A percentile compares a stretch with the other conserved stretches of the same genome.
These are phyloP conservation scores for Lasaia peninsularis DNA, from an alignment of 1,140 invertebrate genomes.

Conservation along the genomic window DNA sequence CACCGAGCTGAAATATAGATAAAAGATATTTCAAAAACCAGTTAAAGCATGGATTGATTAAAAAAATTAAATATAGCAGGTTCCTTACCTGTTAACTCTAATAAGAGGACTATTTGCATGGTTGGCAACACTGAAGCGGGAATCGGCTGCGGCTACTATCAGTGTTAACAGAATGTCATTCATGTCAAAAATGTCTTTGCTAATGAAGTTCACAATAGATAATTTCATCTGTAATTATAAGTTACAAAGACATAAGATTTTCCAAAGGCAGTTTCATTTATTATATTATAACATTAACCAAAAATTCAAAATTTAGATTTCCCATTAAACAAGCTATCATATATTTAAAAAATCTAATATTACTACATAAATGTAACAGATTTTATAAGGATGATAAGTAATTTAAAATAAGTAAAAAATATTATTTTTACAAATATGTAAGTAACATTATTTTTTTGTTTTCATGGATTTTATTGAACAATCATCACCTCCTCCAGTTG, in stretches of 20 bases:
- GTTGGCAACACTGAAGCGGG: slow-evolving; percentile 88
- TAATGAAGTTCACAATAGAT: slow-evolving; percentile 87
- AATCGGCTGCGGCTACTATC: slow-evolving; percentile 91
- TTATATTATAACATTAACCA: too few relatives aligned
- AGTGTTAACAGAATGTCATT: slow-evolving; percentile 87
- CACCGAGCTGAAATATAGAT: slow-evolving; percentile 80
- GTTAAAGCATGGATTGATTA: neutral
- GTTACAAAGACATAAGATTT: too few relatives aligned
- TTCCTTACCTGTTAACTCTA: slow-evolving; percentile 81
- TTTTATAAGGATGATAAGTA: too few relatives aligned
- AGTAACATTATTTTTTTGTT: neutral
- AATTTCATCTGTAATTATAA: slow-evolving; percentile 69
- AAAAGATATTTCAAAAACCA: slow-evolving; percentile 1
- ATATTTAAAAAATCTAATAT: too few relatives aligned
- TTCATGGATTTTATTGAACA: neutral
- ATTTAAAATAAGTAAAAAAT: too few relatives aligned
- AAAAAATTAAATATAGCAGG: neutral
- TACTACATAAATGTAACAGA: too few relatives aligned
- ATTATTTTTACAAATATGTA: neutral
- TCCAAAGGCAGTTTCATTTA: too few relatives aligned
- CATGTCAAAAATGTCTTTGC: slow-evolving; percentile 85
- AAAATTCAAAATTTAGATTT: too few relatives aligned
- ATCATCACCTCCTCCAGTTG: slow-evolving; percentile 84
- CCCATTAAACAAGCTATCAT: too few relatives aligned
- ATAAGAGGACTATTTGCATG: slow-evolving; percentile 86